Base-by-base conservation (phyloP, 2,113 vertebrate species). In the Ailuropoda melanoleuca region DNA sequence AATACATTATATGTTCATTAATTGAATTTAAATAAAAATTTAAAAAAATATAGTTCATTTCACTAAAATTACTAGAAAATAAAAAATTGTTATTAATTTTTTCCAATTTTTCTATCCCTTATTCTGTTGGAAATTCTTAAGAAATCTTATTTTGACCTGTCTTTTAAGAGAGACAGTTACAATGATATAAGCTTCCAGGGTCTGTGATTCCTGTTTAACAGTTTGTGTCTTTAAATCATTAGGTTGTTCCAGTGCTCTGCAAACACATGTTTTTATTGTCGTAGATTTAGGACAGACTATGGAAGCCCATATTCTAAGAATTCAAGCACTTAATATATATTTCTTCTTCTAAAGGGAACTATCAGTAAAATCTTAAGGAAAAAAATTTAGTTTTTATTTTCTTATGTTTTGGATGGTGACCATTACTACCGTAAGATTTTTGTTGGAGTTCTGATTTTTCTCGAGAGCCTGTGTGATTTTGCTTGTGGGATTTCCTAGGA, bases 41-140 rank as follows among this genome's bases (percentile, higher is more conserved):
- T 15, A 3, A 64, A 64, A 31, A 64, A 21, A 23, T 55, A 66
- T 70, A 95, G 93, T 96, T 94, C 90, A 97, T 97, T 95, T 78
- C 82, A 90, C 85, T 96, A 96, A 26, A 97, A 97, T 96, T 83
- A 96, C 58, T 93, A 93, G 95, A 90, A 93, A 84, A 62, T 96
- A 17, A 72, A 93, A 93, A 90, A 53, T 96, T 95, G 56, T 39
- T 87, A 74, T 43, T 75, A 56, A 90, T 95, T 48, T 14, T 17
- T 87, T 39, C 96, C 72, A 96, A 46, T 93, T 8, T 37, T 72
- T 8, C 60, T 60, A 46, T 19, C 34, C 85, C 96, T 83, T 39
- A 78, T 93, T 96, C 90, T 84, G 48, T 92, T 90, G 56, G 56
- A 88, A 92, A 83, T 19, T 53, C 17, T 58, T 37, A 34, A 60